phyloP scores from a whole-genome alignment of 2,888 invertebrate genomes.

The Caenorhabditis doughertyi region DNA sequence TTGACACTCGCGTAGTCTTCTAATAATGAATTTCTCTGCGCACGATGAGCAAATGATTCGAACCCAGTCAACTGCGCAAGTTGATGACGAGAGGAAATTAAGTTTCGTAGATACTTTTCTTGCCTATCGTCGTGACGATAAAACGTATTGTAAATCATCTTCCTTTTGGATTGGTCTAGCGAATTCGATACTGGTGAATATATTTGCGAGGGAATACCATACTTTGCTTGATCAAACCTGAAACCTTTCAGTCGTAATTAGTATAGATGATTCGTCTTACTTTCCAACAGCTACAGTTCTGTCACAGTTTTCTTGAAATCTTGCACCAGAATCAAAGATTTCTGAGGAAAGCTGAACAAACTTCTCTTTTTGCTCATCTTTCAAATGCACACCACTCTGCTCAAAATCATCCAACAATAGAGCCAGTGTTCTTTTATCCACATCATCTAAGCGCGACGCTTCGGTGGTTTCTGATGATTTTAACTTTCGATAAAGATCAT shows the following conservation, averaged over 20 bases:
- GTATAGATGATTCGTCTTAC: constrained; percentile 11
- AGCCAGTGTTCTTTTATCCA: constrained; percentile 91
- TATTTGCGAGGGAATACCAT: constrained; percentile 59
- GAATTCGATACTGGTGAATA: constrained; percentile 71
- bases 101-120: constrained; percentile 83
- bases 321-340: constrained; percentile 79
- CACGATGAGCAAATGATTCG: constrained; percentile 91
- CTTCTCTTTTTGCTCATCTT: constrained; percentile 86
- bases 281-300: constrained; percentile 61
- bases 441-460: constrained; percentile 79
- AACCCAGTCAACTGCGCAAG: constrained; percentile 94
- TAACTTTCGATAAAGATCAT: constrained; percentile 89
- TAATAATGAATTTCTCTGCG: constrained; percentile 90
- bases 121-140: constrained; percentile 75
- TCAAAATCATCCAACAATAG: constrained; percentile 97
- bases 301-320: constrained; percentile 75
- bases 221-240: constrained; percentile 67
- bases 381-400: constrained; percentile 96
- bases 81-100: constrained; percentile 89
- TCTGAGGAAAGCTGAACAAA: constrained; percentile 67
- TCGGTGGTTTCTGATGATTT: constrained; percentile 88
- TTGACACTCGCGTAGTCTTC: constrained; percentile 81
- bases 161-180: constrained; percentile 67
- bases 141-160: constrained; percentile 73
- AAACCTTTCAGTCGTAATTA: too few relatives aligned